These are phyloP conservation scores for Cepaea nemoralis DNA, from an alignment of 1,140 invertebrate species.

Conservation along the genomic window DNA sequence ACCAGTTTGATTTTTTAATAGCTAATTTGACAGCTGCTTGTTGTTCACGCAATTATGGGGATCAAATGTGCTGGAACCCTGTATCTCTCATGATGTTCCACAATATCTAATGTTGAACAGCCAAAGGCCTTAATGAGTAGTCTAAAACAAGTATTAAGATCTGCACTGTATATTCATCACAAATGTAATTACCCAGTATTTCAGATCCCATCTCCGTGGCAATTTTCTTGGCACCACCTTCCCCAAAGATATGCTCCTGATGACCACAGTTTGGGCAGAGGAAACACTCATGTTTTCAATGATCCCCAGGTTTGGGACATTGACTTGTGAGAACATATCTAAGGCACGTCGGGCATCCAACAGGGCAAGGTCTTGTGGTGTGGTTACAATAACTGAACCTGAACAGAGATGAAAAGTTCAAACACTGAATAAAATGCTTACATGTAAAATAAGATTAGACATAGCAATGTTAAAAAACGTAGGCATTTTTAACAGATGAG, in stretches of 20 bases:
- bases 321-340: constrained; percentile 93
- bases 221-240: constrained; percentile 84
- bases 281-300: constrained; percentile 95
- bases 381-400: constrained; percentile 91
- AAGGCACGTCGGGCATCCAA: constrained; percentile 84
- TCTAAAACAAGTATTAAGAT: too few species aligned
- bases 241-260: constrained; percentile 84
- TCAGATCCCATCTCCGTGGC: constrained; percentile 83
- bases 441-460: too few species aligned
- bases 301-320: constrained; percentile 92
- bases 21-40: too few species aligned
- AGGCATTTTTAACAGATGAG: not conserved
- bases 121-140: too few species aligned
- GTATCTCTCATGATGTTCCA: too few species aligned
- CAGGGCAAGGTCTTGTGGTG: constrained; percentile 80
- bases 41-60: too few species aligned
- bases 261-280: constrained; percentile 91
- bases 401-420: constrained; percentile 61
- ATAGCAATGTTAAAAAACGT: not conserved
- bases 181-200: constrained; percentile 76
- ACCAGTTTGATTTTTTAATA: too few species aligned
- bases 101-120: too few species aligned
- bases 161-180: too few species aligned
- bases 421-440: not conserved
- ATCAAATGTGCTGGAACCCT: too few species aligned